Evolutionary conservation across 2,888 invertebrate genomes (phyloP).

Genomic region (Cerastis leucographa): DNA sequence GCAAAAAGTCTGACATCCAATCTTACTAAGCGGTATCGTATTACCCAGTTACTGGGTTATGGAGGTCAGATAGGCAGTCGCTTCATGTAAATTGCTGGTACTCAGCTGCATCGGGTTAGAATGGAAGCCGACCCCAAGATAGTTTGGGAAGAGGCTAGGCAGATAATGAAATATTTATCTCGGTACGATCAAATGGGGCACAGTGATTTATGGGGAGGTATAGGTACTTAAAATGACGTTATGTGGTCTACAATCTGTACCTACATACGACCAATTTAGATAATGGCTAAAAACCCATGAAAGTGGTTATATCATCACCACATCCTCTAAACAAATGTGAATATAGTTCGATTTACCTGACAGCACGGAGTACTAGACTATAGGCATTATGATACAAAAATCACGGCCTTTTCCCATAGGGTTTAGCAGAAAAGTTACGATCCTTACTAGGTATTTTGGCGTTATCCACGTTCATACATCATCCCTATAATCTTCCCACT

Average conservation of each 20-base stretch:
- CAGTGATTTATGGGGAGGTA: conserved; percentile 22
- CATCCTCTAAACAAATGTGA: conserved; percentile 62
- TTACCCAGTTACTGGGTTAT: too few species aligned
- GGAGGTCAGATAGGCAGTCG: too few species aligned
- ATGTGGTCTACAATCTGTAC: conserved; percentile 31
- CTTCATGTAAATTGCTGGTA: too few species aligned
- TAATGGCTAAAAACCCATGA: conserved; percentile 54
- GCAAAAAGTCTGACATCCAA: too few species aligned
- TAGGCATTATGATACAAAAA: not conserved
- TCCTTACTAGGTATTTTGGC: not conserved
- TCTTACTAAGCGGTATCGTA: too few species aligned
- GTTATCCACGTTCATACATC: not conserved
- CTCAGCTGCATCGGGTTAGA: too few species aligned
- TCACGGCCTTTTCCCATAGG: not conserved
- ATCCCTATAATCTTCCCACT: too few species aligned
- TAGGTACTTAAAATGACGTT: conserved; percentile 42
- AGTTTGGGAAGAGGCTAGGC: too few species aligned
- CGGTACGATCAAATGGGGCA: conserved; percentile 14
- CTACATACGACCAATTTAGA: conserved; percentile 47
- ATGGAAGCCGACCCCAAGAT: too few species aligned
- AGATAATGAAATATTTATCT: conserved; percentile 3
- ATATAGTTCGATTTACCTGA: conserved; percentile 8
- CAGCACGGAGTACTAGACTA: not conserved
- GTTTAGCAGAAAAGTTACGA: not conserved
- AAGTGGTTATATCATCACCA: conserved; percentile 63